Percentiles rank a stretch among this genome's conserved stretches.
Conservation (phyloP, 1,140 invertebrate species). For the Ganaspis sp. region DNA sequence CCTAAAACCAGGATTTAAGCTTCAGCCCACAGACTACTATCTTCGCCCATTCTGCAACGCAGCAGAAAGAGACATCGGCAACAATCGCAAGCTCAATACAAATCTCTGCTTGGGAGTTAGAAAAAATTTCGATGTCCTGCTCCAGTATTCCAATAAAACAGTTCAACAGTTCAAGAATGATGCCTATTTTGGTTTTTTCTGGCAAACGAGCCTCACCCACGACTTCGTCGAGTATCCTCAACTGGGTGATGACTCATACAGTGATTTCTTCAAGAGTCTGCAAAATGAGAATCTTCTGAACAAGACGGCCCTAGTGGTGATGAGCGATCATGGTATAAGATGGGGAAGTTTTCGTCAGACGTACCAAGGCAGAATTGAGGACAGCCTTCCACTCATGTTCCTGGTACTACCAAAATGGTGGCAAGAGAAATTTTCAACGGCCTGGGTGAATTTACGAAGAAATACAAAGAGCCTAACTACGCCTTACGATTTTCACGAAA, state of each 20-base stretch:
- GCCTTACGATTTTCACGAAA: slow-evolving; percentile 82
- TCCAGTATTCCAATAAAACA: slow-evolving; percentile 75
- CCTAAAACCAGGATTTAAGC: slow-evolving; percentile 76
- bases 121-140: slow-evolving; percentile 70
- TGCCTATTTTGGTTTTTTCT: slow-evolving; percentile 75
- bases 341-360: slow-evolving; percentile 82
- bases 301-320: slow-evolving; percentile 79
- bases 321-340: slow-evolving; percentile 84
- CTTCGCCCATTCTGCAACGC: slow-evolving; percentile 74
- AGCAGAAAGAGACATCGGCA: slow-evolving; percentile 74
- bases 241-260: slow-evolving; percentile 71
- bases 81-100: slow-evolving; percentile 73
- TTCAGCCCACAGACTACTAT: slow-evolving; percentile 80
- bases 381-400: slow-evolving; percentile 82
- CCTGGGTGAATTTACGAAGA: slow-evolving; percentile 74
- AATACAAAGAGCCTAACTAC: slow-evolving; percentile 79
- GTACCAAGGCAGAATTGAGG: slow-evolving; percentile 81
- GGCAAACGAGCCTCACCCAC: slow-evolving; percentile 76
- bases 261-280: slow-evolving; percentile 63
- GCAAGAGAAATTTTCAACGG: slow-evolving; percentile 72
- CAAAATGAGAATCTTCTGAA: slow-evolving; percentile 63
- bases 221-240: slow-evolving; percentile 74
- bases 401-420: slow-evolving; percentile 80
- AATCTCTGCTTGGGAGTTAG: slow-evolving; percentile 76
- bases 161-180: slow-evolving; percentile 73